These are phyloP conservation scores for Trichogramma pretiosum DNA, from an alignment of 1,140 invertebrate genomes.

Conservation along the genomic window DNA sequence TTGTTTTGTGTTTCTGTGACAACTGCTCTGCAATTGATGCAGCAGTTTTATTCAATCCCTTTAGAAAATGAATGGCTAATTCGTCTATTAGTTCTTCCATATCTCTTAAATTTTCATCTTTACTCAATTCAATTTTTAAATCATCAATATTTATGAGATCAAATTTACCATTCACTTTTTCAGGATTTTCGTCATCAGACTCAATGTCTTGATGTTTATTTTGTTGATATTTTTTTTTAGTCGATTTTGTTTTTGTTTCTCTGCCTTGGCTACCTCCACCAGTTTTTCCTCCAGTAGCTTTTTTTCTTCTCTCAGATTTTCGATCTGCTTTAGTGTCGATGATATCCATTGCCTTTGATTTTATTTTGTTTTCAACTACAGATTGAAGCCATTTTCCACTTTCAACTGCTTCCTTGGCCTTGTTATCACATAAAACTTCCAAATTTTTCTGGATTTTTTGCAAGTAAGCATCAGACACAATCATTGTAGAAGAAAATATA, in stretches of 20 bases:
- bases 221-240: constrained; percentile 64
- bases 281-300: constrained; percentile 73
- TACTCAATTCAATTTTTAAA: constrained; percentile 57
- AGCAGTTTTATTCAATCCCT: constrained; percentile 49
- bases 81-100: constrained; percentile 54
- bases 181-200: constrained; percentile 49
- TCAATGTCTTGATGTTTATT: constrained; percentile 51
- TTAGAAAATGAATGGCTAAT: constrained; percentile 53
- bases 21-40: constrained; percentile 57
- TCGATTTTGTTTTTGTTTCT: constrained; percentile 91
- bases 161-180: constrained; percentile 27
- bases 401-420: constrained; percentile 63
- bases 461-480: constrained; percentile 51
- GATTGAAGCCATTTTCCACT: constrained; percentile 51
- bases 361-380: constrained; percentile 36
- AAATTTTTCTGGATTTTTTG: constrained; percentile 62
- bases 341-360: constrained; percentile 36
- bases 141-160: constrained; percentile 60
- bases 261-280: constrained; percentile 86
- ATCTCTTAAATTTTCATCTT: constrained; percentile 55
- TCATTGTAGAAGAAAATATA: constrained; percentile 33
- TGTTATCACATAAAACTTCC: constrained; percentile 57
- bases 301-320: constrained; percentile 81
- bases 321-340: constrained; percentile 60
- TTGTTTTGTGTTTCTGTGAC: constrained; percentile 31